Evolutionary conservation across 2,888 invertebrate genomes (phyloP), one percentile per base, ranked within the genome.

Genomic region (Romanomermis culicivorax): DNA sequence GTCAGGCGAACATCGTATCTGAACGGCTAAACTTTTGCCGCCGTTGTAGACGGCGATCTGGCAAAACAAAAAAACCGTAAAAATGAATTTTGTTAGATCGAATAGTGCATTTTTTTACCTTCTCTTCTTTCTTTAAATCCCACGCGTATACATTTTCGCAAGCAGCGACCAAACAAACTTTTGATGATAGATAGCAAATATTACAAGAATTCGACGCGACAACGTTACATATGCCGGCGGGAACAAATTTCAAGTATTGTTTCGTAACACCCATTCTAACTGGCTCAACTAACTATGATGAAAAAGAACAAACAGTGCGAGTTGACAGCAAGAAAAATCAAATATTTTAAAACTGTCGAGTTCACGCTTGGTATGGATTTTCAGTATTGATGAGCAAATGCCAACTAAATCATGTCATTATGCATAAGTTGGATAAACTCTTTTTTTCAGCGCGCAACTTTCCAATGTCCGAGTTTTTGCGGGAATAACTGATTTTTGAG

Each of bases 131-230:
- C 67, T 84, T 78, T 68, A 91, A 76, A 74, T 95, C 93, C 88
- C 91, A 95, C 65, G 95, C 77, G 64, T 83, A 78, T 58, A 89
- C 82, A 77, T 87, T 82, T 75, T 95, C 91, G 66, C 86, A 85
- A 7, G 86, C 87, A 53, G 85, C 87, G n/a, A 82, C 82, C 47
- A 87, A 89, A 51, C 86, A 78, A 51, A 80, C 80, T 63, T 82
- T 78, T 56, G 82, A 72, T 42, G 82, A 79, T 1, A 89, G 78
- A 70, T 85, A 86, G 54, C 78, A 76, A 30, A 82, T 75, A 71
- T 88, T 88, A 60, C 85, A 82, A 58, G 81, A 70, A 24, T 65
- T 62, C 53, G 72, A 73, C 2, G 82, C 80, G 56, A 95, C 82
- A 48, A 91, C 78, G 68, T 88, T 89, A 69, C 89, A 86, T 58